Evolutionary conservation across 2,797 vertebrate genomes (phyloP).

Genomic region (Mus spretus): DNA sequence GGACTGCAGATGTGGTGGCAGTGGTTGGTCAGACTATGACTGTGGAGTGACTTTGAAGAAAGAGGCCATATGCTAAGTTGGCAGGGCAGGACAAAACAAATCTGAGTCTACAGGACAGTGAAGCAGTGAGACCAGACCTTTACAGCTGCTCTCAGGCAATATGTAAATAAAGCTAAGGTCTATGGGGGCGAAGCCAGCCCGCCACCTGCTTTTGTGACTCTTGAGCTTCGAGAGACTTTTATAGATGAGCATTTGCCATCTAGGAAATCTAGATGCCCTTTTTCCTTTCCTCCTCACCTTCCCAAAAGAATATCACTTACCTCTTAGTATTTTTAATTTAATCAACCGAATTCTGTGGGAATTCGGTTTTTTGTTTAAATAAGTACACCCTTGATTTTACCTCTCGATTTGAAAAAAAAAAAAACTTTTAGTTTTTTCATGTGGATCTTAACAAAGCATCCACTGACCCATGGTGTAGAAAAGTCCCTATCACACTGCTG

Average conservation of each 20-base stretch:
- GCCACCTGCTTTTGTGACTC: neutral
- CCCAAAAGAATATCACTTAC: neutral
- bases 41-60: neutral
- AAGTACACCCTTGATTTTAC: conserved; percentile 24
- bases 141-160: neutral
- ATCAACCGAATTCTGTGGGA: neutral
- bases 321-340: conserved; percentile 14
- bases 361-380: conserved; percentile 5
- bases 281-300: neutral
- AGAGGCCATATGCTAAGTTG: neutral
- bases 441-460: neutral
- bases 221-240: neutral
- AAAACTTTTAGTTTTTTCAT: neutral
- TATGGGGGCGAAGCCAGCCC: neutral
- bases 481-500: neutral
- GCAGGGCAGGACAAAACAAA: neutral
- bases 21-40: neutral
- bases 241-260: conserved; percentile 31
- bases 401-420: conserved; percentile 38
- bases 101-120: neutral
- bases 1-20: neutral
- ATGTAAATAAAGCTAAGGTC: neutral
- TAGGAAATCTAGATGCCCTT: neutral
- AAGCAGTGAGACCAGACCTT: neutral
- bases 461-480: neutral